Evolutionary conservation across 2,113 vertebrate species (phyloP).

Genomic region (Corvus cornix): DNA sequence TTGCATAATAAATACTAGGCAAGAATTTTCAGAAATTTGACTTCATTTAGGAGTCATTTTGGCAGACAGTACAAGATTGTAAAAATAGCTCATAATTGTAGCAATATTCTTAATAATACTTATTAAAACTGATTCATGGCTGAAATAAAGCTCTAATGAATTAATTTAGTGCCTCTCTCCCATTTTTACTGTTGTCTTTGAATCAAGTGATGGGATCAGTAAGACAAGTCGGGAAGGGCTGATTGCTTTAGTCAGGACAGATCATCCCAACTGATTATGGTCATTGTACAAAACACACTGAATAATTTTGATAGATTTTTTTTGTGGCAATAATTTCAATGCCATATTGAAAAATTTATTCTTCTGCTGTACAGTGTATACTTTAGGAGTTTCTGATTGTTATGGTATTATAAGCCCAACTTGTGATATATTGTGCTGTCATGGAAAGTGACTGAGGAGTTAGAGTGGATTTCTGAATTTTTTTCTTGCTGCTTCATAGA

Average conservation of each 20-base stretch:
- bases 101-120: neutral
- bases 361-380: neutral
- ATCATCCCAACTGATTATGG: neutral
- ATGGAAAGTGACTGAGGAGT: neutral
- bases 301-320: neutral
- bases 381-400: neutral
- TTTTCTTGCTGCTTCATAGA: neutral
- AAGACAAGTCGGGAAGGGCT: neutral
- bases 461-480: neutral
- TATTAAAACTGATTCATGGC: neutral
- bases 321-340: neutral
- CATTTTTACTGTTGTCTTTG: neutral
- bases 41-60: neutral
- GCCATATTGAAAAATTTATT: neutral
- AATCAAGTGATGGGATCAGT: neutral
- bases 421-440: neutral
- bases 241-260: neutral
- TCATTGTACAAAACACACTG: neutral
- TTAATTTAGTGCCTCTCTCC: neutral
- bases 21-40: neutral
- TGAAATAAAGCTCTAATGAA: neutral
- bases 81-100: neutral
- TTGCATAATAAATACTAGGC: neutral
- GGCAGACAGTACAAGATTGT: neutral
- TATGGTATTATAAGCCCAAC: neutral